Evolutionary conservation across 2,797 vertebrate species (phyloP), one percentile per base, ranked within the genome.

Genomic region (Clarias fuscus): DNA sequence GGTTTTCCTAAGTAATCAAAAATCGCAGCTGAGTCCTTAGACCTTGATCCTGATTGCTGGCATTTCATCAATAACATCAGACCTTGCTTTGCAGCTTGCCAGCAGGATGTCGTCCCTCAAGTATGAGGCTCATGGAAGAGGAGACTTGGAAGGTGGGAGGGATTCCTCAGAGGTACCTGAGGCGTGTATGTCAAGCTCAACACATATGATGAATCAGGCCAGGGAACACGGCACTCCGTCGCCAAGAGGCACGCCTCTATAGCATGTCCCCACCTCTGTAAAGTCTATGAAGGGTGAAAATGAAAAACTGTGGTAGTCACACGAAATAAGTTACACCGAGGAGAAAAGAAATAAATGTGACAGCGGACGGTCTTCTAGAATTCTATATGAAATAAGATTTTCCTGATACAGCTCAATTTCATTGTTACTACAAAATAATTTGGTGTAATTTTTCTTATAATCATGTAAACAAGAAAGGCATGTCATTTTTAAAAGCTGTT

Each of bases 191-290:
- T 87, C 91, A 24, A 58, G 33, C 10, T 91, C 90, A 62, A 89
- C 90, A 65, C 91, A 92, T 85, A 88, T 93, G 83, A 94, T 94
- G 33, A 91, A 86, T 22, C 93, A 94, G 86, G 87, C 89, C 37
- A 93, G 85, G 89, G 92, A 40, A 22, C 17, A 37, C 30, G 80
- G 73, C 43, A 43, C 71, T 56, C 88, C 58, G 3, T 10, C 61
- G 13, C 83, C 61, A 6, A 92, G 87, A 84, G 88, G 83, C 14
- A 64, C 67, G 59, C 84, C 86, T 71, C 65, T 64, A 40, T 79
- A 79, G 40, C 10, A 5, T 37, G 20, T 61, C 18, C 58, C 27
- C 30, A 24, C 7, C 20, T 86, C 86, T 30, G 91, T 92, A 40
- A 90, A 88, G 75, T 22, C 86, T 0, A 13, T 79, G 1, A 81